These are phyloP conservation scores for Abramis brama DNA, from an alignment of 2,113 vertebrate genomes.

Conservation along the genomic window DNA sequence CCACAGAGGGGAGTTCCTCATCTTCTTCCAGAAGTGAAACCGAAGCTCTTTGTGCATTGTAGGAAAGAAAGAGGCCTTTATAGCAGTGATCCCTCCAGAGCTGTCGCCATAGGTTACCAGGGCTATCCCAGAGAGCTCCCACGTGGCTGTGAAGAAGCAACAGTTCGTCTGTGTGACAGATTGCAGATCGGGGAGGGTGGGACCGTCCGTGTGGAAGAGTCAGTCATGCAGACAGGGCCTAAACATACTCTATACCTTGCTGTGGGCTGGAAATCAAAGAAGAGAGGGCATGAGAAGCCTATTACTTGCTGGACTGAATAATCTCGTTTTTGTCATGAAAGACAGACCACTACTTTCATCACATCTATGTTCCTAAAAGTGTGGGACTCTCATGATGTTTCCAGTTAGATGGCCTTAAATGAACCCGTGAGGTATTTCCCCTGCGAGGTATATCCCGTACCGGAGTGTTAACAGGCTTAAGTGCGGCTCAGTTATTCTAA, in stretches of 20 bases:
- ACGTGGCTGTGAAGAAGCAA: slow-evolving; percentile 2
- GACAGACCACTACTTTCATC: background rate
- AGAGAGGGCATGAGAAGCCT: background rate
- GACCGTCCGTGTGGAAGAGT: slow-evolving; percentile 4
- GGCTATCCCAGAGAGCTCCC: slow-evolving; percentile 37
- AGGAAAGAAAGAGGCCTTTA: slow-evolving; percentile 13
- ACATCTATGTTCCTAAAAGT: background rate
- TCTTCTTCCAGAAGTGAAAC: slow-evolving; percentile 23
- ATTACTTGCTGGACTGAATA: background rate
- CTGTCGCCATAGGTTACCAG: slow-evolving; percentile 40
- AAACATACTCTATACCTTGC: slow-evolving; percentile 26
- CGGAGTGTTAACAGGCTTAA: slow-evolving; percentile 1
- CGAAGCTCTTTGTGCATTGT: slow-evolving; percentile 25
- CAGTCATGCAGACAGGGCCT: slow-evolving; percentile 11
- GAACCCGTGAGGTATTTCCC: background rate
- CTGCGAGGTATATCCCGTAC: background rate
- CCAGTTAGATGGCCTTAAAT: background rate
- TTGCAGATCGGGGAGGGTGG: slow-evolving; percentile 17
- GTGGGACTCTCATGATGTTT: background rate
- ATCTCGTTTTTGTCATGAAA: background rate
- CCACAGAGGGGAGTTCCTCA: slow-evolving; percentile 51
- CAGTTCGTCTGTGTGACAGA: slow-evolving; percentile 14
- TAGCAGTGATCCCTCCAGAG: slow-evolving; percentile 14
- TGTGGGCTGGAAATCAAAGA: slow-evolving; percentile 10
- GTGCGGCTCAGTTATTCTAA: slow-evolving; percentile 24